Evolutionary conservation across 2,888 invertebrate genomes (phyloP), one percentile per base, ranked within the genome.

Genomic region (Agrochola macilenta): DNA sequence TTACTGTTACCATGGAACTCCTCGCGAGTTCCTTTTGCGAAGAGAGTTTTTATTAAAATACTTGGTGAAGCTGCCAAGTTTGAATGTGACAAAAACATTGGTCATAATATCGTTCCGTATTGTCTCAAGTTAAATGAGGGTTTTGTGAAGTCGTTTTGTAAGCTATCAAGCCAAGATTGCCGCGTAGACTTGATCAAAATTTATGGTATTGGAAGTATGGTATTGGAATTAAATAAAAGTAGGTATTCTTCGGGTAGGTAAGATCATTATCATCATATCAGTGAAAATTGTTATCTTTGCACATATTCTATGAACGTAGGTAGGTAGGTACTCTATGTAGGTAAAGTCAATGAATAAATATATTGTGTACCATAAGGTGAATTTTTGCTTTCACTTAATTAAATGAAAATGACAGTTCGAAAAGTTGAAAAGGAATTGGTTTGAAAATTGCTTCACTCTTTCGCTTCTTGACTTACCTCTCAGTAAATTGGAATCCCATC

Each of bases 41-140:
- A 70, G 65, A 81, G 81, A 87, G 69, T 88, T 92, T 92, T 92
- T 92, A 92, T 92, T 91, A 91, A 92, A 91, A 91, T 91, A 89
- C 91, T 90, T 91, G 82, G 78, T 72, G 78, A 83, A 89, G 83
- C 81, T 84, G 30, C 73, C 64, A 86, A 89, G 87, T 90, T 91
- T 87, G 81, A 89, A 90, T 89, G 88, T 90, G 91, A 90, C 89
- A 89, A 91, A 90, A 91, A 90, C 87, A 90, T 87, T 87, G 84
- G 87, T 82, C 84, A 87, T 88, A 87, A 88, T 85, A 88, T 87
- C 66, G 78, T 79, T 75, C 68, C 73, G 84, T 84, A 84, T 82
- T 89, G 81, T 86, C 77, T 79, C 73, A 89, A 89, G 86, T 87
- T 89, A 89, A 86, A 86, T 89, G 79, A 89, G 71, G 82, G 69